Percentiles rank a stretch among this genome's conserved stretches.
These are phyloP conservation scores for Melanerpes aurifrons DNA, from an alignment of 2,113 vertebrate species.

Conservation along the genomic window DNA sequence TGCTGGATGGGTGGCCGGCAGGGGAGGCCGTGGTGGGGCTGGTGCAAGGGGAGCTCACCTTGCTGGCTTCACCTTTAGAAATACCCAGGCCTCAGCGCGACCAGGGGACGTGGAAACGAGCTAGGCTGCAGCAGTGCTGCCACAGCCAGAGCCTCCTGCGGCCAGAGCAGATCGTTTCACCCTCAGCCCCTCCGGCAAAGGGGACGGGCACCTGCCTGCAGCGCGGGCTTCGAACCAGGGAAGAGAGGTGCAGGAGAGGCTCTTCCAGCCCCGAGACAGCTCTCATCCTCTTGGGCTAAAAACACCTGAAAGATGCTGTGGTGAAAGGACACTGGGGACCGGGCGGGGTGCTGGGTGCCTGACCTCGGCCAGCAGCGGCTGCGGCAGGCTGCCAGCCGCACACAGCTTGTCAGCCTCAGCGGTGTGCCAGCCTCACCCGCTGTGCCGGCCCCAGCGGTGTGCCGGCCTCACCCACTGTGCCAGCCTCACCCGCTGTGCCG, in stretches of 20 bases:
- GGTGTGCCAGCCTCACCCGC: no score
- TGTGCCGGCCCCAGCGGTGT: no score
- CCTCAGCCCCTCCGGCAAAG: background rate
- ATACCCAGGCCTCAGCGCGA: background rate
- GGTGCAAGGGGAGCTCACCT: background rate
- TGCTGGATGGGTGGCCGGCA: background rate
- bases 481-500: no score
- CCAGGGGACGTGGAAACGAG: background rate
- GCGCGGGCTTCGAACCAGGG: background rate
- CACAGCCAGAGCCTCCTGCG: background rate
- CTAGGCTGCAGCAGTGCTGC: background rate
- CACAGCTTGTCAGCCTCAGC: no score
- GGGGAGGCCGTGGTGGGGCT: background rate
- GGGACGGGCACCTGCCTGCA: background rate
- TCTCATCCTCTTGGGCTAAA: background rate
- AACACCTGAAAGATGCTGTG: background rate
- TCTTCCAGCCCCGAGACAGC: background rate
- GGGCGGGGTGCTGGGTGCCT: accelerated
- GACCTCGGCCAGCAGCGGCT: accelerated
- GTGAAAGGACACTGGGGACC: background rate
- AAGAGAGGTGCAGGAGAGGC: background rate
- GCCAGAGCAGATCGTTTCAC: background rate
- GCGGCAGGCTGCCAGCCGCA: background rate
- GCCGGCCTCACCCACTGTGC: no score
- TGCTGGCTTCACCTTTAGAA: background rate